These are phyloP conservation scores for Scolanthus callimorphus DNA, from an alignment of 92 coral and sea anemone species.

Conservation along the genomic window DNA sequence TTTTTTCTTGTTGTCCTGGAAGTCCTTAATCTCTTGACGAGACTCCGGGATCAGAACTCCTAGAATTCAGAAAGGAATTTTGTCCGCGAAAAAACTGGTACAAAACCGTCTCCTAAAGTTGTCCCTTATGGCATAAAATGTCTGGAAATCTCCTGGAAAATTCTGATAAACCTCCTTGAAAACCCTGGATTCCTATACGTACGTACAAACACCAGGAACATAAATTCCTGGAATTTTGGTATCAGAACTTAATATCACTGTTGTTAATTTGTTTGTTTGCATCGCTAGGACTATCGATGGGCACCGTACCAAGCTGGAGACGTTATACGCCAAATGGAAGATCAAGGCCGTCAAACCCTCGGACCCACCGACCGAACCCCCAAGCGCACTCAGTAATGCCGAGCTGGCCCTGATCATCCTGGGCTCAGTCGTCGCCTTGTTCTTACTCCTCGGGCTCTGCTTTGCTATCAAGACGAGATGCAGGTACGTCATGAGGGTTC, in stretches of 20 bases:
- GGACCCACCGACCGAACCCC: no score
- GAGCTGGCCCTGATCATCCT: conserved; percentile 79
- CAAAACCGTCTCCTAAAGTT: no score
- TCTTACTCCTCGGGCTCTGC: conserved; percentile 62
- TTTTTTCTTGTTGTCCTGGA: no score
- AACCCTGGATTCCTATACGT: no score
- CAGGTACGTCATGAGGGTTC: conserved; percentile 56
- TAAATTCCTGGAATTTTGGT: conserved; percentile 31
- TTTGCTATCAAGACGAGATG: conserved; percentile 76
- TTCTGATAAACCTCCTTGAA: no score
- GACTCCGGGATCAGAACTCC: no score
- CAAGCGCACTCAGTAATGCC: conserved; percentile 77
- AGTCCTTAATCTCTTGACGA: no score
- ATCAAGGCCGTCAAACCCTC: conserved; percentile 52
- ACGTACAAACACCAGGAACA: conserved; percentile 32
- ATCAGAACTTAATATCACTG: no score
- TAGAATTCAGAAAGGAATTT: no score
- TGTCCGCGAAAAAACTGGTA: no score
- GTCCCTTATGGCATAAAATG: no score
- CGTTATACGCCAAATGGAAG: conserved; percentile 85
- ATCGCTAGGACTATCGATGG: conserved; percentile 57
- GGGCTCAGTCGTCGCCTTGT: conserved; percentile 59
- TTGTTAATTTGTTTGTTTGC: background rate
- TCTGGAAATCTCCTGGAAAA: no score
- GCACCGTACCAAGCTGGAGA: conserved; percentile 36